A percentile compares a stretch with the other conserved stretches of the same genome.
These are phyloP conservation scores for Petrocephalus schoutedeni DNA, from an alignment of 2,797 vertebrate genomes.

Conservation along the genomic window DNA sequence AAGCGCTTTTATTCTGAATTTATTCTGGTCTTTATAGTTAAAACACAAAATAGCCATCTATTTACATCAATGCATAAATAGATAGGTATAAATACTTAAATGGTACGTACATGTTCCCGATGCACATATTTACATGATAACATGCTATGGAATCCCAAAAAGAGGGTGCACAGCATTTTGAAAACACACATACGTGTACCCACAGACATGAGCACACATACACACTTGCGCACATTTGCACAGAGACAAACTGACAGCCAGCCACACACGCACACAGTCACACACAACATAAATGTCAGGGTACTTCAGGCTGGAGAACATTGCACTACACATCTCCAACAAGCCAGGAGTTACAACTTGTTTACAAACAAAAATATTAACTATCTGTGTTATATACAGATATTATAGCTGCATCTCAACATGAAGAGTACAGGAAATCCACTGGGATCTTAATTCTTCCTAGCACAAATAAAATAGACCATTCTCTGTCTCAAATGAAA, in stretches of 20 bases:
- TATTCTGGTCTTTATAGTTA: slow-evolving; percentile 54
- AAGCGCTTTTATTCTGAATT: slow-evolving; percentile 67
- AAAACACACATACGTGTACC: slow-evolving; percentile 50
- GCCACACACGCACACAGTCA: background rate
- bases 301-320: slow-evolving; percentile 54
- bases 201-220: slow-evolving; percentile 45
- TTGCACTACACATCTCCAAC: slow-evolving; percentile 56
- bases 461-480: slow-evolving; percentile 56
- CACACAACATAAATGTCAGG: slow-evolving; percentile 55
- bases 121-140: slow-evolving; percentile 66
- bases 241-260: background rate
- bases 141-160: slow-evolving; percentile 64
- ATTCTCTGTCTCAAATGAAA: slow-evolving; percentile 71
- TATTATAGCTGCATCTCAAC: slow-evolving; percentile 51
- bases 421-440: slow-evolving; percentile 15
- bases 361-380: slow-evolving; percentile 54
- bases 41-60: slow-evolving; percentile 63
- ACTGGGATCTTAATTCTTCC: slow-evolving; percentile 10
- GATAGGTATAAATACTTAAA: slow-evolving; percentile 58
- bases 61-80: slow-evolving; percentile 34
- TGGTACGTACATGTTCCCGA: slow-evolving; percentile 66
- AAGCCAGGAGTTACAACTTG: slow-evolving; percentile 42
- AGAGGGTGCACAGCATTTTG: slow-evolving; percentile 60
- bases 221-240: slow-evolving; percentile 46
- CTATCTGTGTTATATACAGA: slow-evolving; percentile 49